Evolutionary conservation across 1,140 invertebrate species (phyloP).

Genomic region (Acromyrmex heyeri): DNA sequence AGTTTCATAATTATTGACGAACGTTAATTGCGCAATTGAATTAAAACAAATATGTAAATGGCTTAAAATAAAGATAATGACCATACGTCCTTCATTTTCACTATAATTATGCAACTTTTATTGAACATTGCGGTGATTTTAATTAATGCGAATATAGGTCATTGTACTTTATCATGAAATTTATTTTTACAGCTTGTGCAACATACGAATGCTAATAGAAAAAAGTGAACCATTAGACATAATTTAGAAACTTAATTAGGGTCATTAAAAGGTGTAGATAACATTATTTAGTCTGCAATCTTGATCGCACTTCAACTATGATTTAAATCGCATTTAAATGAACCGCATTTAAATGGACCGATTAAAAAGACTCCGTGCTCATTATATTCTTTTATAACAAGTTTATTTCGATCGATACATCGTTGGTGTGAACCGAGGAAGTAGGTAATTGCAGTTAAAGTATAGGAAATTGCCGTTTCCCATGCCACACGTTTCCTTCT

Average conservation of each 20-base stretch:
- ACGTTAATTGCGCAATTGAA: conserved; percentile 48
- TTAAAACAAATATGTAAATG: conserved; percentile 29
- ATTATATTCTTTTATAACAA: conserved; percentile 29
- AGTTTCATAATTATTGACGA: conserved; percentile 37
- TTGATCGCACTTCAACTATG: conserved; percentile 17
- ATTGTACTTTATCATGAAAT: not conserved
- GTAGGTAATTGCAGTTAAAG: not conserved
- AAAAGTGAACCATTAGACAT: not conserved
- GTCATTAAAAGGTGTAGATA: conserved; percentile 4
- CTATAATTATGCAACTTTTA: conserved; percentile 34
- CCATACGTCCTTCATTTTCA: not conserved
- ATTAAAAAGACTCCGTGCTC: not conserved
- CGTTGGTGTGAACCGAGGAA: not conserved
- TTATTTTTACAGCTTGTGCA: conserved; percentile 4
- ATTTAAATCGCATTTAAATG: conserved; percentile 28
- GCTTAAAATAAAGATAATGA: conserved; percentile 34
- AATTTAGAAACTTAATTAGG: conserved; percentile 33
- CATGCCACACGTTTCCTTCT: not conserved
- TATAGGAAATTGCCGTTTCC: conserved; percentile 28
- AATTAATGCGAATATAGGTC: conserved; percentile 15
- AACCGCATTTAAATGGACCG: conserved; percentile 29
- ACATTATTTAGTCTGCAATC: conserved; percentile 30
- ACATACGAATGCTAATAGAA: not conserved
- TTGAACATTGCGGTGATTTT: not conserved
- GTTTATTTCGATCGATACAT: conserved; percentile 51